Evolutionary conservation across 2,797 vertebrate species (phyloP).

Genomic region (Macrochelys suwanniensis): DNA sequence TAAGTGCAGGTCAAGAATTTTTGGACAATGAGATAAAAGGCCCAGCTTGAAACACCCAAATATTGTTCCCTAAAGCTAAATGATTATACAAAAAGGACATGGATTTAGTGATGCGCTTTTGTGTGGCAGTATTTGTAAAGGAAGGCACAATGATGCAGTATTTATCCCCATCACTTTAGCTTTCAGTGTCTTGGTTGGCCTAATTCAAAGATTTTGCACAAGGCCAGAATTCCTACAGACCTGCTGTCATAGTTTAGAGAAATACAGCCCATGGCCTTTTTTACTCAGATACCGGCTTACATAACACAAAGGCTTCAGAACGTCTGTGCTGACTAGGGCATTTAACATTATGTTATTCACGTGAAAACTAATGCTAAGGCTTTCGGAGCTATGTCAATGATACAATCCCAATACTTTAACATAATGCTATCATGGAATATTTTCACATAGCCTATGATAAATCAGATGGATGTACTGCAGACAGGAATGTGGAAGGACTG

Average conservation of each 20-base stretch:
- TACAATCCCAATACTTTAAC: not conserved
- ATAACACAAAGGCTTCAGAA: not conserved
- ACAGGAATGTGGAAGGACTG: not conserved
- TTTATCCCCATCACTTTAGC: not conserved
- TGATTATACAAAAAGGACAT: not conserved
- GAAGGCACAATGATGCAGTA: not conserved
- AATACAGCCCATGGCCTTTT: not conserved
- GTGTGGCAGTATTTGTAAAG: not conserved
- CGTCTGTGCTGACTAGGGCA: not conserved
- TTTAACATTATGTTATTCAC: not conserved
- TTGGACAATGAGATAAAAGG: not conserved
- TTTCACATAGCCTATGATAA: not conserved
- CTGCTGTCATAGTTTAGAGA: accelerated
- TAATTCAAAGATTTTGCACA: not conserved
- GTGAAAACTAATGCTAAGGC: not conserved
- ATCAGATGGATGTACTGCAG: not conserved
- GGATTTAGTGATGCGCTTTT: not conserved
- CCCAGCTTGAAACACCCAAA: not conserved
- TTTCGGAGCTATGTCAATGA: not conserved
- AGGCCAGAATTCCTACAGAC: not conserved
- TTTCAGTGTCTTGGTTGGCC: not conserved
- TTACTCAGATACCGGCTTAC: not conserved
- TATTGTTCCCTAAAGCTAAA: not conserved
- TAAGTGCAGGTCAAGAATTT: not conserved
- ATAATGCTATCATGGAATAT: not conserved